phyloP scores from a whole-genome alignment of 2,888 invertebrate species.

The Gari tellinella region DNA sequence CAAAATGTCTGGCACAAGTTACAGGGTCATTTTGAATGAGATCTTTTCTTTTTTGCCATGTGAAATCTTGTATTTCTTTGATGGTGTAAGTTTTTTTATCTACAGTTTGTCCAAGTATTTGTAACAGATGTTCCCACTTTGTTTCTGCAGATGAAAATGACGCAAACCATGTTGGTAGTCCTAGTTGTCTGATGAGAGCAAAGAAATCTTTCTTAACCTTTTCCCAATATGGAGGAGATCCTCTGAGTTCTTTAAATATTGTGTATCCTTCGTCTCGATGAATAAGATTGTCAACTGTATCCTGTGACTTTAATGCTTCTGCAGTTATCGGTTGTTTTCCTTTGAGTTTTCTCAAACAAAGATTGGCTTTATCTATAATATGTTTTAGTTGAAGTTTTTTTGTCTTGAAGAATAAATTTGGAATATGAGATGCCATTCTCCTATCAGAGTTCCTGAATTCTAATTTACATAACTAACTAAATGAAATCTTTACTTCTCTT shows the following conservation, averaged over 20 bases:
- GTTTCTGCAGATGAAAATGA: conserved; percentile 57
- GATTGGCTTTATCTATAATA: conserved; percentile 12
- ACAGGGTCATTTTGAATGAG: conserved; percentile 42
- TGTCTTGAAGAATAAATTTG: conserved; percentile 49
- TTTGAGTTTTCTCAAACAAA: conserved; percentile 35
- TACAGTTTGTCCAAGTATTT: conserved; percentile 19
- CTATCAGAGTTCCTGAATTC: conserved; percentile 36
- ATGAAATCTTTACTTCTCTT: conserved; percentile 19
- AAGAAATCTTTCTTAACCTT: conserved; percentile 42
- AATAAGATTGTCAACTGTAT: conserved; percentile 13
- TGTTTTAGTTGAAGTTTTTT: conserved; percentile 43
- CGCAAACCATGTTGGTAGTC: conserved; percentile 41
- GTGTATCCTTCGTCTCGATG: conserved; percentile 34
- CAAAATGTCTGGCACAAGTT: conserved; percentile 55
- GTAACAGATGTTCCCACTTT: conserved; percentile 40
- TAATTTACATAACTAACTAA: conserved; percentile 30
- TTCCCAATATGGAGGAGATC: conserved; percentile 53
- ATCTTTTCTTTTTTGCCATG: conserved; percentile 25
- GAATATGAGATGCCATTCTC: conserved; percentile 30
- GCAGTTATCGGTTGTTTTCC: conserved; percentile 20
- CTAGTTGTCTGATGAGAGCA: conserved; percentile 47
- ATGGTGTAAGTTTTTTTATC: conserved; percentile 13
- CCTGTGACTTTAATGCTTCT: conserved; percentile 14
- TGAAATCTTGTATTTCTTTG: conserved; percentile 12
- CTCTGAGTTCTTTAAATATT: conserved; percentile 35